phyloP scores from a whole-genome alignment of 2,888 invertebrate genomes.

The Philaethria dido region DNA sequence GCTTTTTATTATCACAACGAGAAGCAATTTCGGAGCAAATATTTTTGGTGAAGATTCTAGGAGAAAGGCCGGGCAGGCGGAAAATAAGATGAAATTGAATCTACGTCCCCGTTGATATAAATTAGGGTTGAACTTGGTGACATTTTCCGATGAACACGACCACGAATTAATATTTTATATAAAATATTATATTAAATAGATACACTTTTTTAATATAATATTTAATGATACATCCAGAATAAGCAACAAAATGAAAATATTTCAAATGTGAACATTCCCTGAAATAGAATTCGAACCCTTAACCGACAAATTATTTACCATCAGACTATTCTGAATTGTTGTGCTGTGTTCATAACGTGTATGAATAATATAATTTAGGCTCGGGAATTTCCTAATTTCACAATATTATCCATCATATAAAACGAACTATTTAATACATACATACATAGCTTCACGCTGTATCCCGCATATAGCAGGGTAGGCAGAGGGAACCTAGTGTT shows the following conservation, averaged over 20 bases:
- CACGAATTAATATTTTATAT: too few relatives aligned
- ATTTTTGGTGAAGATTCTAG: slow-evolving; percentile 19
- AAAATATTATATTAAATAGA: too few relatives aligned
- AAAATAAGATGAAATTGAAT: slow-evolving; percentile 57
- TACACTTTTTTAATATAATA: too few relatives aligned
- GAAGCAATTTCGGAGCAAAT: slow-evolving; percentile 26
- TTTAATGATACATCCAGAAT: too few relatives aligned
- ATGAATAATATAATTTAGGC: too few relatives aligned
- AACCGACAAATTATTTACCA: background rate
- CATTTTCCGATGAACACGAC: background rate
- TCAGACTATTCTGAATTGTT: background rate
- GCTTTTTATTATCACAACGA: slow-evolving; percentile 22
- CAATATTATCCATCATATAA: background rate
- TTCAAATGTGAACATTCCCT: background rate
- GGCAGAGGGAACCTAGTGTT: too few relatives aligned
- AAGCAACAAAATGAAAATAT: background rate
- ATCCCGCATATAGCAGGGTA: too few relatives aligned
- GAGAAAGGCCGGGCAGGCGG: slow-evolving; percentile 45
- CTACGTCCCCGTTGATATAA: slow-evolving; percentile 28
- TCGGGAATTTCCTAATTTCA: too few relatives aligned
- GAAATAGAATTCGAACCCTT: too few relatives aligned
- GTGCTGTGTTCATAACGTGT: too few relatives aligned
- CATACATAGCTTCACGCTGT: too few relatives aligned
- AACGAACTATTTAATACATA: too few relatives aligned
- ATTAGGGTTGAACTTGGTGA: slow-evolving; percentile 17